These are phyloP conservation scores for Phrynosoma blainvillii DNA, from an alignment of 2,113 vertebrate species.

Conservation along the genomic window DNA sequence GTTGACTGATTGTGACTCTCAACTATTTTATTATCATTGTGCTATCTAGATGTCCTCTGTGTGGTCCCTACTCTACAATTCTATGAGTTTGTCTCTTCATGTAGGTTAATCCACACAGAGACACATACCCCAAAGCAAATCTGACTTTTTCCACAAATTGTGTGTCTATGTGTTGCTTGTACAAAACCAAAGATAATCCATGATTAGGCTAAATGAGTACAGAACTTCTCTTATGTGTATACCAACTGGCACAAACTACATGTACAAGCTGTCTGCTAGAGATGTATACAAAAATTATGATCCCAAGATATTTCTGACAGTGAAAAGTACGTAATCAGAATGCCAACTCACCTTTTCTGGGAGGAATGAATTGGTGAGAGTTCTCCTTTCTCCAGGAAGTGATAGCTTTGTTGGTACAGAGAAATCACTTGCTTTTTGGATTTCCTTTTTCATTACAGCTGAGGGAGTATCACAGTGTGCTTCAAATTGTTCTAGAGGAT, in stretches of 20 bases:
- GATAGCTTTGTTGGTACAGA: not conserved
- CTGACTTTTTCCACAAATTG: not conserved
- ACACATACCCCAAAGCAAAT: no score
- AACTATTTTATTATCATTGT: slow-evolving; percentile 40
- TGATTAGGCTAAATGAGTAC: not conserved
- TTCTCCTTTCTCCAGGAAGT: not conserved
- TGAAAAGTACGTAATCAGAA: not conserved
- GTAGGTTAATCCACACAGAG: no score
- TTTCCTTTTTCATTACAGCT: not conserved
- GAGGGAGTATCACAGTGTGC: slow-evolving; percentile 13
- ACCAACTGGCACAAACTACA: not conserved
- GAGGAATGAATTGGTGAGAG: not conserved
- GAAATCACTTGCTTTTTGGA: not conserved
- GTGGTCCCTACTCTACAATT: no score
- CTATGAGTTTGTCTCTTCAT: no score
- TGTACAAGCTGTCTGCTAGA: not conserved
- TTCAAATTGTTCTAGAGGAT: slow-evolving; percentile 23
- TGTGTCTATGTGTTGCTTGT: not conserved
- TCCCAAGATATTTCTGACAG: not conserved
- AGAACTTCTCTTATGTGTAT: not conserved
- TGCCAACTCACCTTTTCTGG: not conserved
- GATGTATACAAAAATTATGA: not conserved
- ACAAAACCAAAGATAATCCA: not conserved
- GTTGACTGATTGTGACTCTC: slow-evolving; percentile 26
- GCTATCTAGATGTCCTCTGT: slow-evolving; percentile 24